Evolutionary conservation across 1,140 invertebrate species (phyloP), one percentile per base, ranked within the genome.

Genomic region (Magallana angulata): DNA sequence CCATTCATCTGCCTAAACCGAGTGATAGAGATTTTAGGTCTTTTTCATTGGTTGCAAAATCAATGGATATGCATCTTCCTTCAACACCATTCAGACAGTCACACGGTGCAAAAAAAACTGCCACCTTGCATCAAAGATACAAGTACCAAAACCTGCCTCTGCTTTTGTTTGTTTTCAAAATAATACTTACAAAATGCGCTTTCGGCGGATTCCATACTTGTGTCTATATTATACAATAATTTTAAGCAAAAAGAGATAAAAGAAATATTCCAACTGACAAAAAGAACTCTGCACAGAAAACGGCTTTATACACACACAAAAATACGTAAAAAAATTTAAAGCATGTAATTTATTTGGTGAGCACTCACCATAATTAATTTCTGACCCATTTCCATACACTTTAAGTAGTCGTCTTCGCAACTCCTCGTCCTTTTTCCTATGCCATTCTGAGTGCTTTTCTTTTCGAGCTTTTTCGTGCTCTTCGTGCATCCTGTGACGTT

Each of bases 361-460:
- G 14, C 12, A 76, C 68, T 76, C 24, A 76, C 68, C 36, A 12
- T 30, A 57, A 8, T 16, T 56, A 82, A 57, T 82, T 82, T 82
- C 48, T 18, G 81, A 82, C 57, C 81, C 64, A 48, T 60, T 81
- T 62, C 88, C 88, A 48, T 89, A 89, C 14, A 87, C 88, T 59
- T 59, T 87, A 64, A 87, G 81, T 56, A 89, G 60, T 71, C 81
- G 85, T 57, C 59, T 84, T 30, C 88, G 62, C 16, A 87, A 56
- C 59, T 89, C 88, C 56, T 89, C 88, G 30, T 89, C 76, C 56
- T 89, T 89, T 14, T 85, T 89, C 11, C 80, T 84, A 12, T 84
- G 76, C 88, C 88, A 89, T 12, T 89, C 85, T 57, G 87, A 82
- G 56, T 89, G 84, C 82, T 85, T 87, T n/a, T 87, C 88, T 76